Evolutionary conservation across 2,113 vertebrate species (phyloP).

Genomic region (Lynx canadensis): DNA sequence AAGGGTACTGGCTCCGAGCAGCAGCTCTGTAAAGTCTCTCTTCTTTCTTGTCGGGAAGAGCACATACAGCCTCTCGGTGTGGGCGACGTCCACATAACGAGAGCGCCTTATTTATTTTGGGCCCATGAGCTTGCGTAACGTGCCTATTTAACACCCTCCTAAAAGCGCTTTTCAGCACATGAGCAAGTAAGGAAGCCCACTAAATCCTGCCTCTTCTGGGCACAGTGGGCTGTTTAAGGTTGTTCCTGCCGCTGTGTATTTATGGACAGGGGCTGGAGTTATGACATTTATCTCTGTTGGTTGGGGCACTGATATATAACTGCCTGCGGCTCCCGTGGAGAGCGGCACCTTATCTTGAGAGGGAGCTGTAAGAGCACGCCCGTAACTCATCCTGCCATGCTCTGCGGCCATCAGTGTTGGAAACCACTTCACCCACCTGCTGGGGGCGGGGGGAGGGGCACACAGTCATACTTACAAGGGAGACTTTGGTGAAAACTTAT

Average conservation of each 20-base stretch:
- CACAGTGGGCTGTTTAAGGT: conserved; percentile 56
- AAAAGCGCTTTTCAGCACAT: conserved; percentile 73
- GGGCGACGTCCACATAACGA: conserved; percentile 47
- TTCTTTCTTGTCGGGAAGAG: not conserved
- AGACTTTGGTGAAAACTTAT: not conserved
- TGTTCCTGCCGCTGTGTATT: conserved; percentile 60
- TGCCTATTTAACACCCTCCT: conserved; percentile 75
- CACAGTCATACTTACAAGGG: not conserved
- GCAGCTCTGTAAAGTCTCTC: not conserved
- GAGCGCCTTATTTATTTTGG: conserved; percentile 74
- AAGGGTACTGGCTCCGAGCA: conserved; percentile 2
- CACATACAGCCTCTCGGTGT: conserved; percentile 38
- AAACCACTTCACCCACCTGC: not conserved
- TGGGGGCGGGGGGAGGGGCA: fast-evolving
- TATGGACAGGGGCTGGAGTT: conserved; percentile 74
- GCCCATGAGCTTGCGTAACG: conserved; percentile 76
- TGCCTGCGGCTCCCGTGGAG: conserved; percentile 57
- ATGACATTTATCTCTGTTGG: conserved; percentile 79
- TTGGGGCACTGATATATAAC: conserved; percentile 75
- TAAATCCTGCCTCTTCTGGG: conserved; percentile 76
- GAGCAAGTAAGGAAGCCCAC: conserved; percentile 70
- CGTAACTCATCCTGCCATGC: conserved; percentile 56
- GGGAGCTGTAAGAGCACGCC: not conserved
- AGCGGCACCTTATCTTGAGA: conserved; percentile 67
- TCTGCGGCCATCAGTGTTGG: not conserved